Evolutionary conservation across 2,797 vertebrate species (phyloP), one percentile per base, ranked within the genome.

Genomic region (Schizothorax lantsangensis): DNA sequence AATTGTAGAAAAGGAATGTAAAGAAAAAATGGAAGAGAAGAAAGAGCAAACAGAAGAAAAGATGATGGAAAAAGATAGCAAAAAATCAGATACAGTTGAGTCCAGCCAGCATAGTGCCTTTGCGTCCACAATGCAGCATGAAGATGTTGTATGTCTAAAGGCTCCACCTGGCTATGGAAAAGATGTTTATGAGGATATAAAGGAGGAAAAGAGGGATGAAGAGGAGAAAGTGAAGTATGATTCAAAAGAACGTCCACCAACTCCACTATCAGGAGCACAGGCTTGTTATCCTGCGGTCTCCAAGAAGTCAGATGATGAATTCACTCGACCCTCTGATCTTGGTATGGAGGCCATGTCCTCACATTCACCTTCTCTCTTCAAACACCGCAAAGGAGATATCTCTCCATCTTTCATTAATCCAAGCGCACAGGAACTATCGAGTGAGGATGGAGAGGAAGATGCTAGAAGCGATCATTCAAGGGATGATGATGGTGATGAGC

Each of bases 321-420:
- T 91, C 2, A 88, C 88, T 57, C 92, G 92, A 68, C 95, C 95
- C 23, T 91, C 91, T 36, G 94, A 95, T 83, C 83, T 95, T 75
- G 89, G 91, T 88, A 93, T 93, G 6, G 93, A 91, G 54, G 91
- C 93, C 64, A 86, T 92, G 15, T 94, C 92, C 47, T 94, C 90
- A 23, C 94, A 94, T 88, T 96, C 97, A 36, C 95, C 96, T 0
- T 92, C 94, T 30, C 96, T 97, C 66, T 96, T 96, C 77, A 95
- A 95, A 90, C 95, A 96, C 30, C 93, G 93, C 81, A 96, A 95
- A 89, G 97, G 97, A 40, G 98, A 98, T 81, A 94, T 99, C 9
- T 99, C 98, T 1, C 98, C 98, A 4, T 98, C 98, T 0, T 99
- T 99, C 91, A 97, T 99, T 91, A 99, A 99, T 92, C 98, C 98